A percentile compares a stretch with the other conserved stretches of the same genome.
phyloP scores from a whole-genome alignment of 2,797 vertebrate genomes.

The Myiothlypis coronata region DNA sequence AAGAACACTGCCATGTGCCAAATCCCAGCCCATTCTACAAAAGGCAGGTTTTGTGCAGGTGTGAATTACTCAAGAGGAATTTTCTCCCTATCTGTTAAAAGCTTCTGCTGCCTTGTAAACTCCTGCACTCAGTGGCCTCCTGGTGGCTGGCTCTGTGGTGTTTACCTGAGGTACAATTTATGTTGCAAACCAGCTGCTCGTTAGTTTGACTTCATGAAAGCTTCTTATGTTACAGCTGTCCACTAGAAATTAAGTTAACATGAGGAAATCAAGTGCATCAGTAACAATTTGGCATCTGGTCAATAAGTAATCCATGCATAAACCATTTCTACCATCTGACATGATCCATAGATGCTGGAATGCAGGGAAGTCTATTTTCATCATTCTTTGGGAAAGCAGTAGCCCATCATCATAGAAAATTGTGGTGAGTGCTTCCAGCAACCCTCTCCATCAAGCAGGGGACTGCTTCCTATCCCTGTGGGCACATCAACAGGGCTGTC shows the following conservation, averaged over 20 bases:
- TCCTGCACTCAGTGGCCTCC: not conserved
- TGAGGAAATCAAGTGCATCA: not conserved
- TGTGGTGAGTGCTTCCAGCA: not conserved
- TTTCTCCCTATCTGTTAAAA: not conserved
- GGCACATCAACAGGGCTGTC: not conserved
- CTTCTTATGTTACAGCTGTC: not conserved
- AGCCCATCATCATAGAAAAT: not conserved
- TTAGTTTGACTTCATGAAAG: not conserved
- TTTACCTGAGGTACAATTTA: not conserved
- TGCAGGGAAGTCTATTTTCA: not conserved
- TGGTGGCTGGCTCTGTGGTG: not conserved
- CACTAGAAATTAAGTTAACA: not conserved
- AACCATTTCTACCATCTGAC: not conserved
- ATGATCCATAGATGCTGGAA: not conserved
- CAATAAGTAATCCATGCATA: not conserved
- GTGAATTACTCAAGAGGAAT: not conserved
- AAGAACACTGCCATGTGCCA: not conserved
- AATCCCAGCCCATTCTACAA: not conserved
- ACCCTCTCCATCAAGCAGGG: not conserved
- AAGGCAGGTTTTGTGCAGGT: not conserved
- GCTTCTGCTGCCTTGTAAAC: not conserved
- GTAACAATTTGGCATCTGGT: not conserved
- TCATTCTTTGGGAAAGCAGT: not conserved
- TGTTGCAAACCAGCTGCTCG: not conserved
- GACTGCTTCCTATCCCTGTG: not conserved